phyloP scores from a whole-genome alignment of 1,140 invertebrate genomes.

The Antheraea pernyi region DNA sequence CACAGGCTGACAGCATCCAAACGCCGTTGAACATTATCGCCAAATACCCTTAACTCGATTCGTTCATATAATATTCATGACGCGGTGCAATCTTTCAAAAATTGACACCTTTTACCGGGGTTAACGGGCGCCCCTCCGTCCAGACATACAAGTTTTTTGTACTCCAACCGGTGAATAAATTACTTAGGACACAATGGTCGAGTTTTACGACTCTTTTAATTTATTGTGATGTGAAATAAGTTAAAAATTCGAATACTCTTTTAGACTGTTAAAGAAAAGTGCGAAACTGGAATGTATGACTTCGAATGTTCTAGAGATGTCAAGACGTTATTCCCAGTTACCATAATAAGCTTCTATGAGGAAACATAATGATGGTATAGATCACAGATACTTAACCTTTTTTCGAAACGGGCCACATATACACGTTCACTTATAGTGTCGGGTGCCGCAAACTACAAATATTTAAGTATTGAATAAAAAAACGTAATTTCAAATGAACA shows the following conservation, averaged over 20 bases:
- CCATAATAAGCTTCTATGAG: not conserved
- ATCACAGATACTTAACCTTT: too few species aligned
- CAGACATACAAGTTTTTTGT: constrained; percentile 71
- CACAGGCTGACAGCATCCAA: constrained; percentile 75
- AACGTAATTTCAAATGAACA: too few species aligned
- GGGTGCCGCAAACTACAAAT: too few species aligned
- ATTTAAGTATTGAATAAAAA: too few species aligned
- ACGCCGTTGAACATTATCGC: constrained; percentile 73
- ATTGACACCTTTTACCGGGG: constrained; percentile 73
- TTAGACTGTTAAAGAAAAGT: not conserved
- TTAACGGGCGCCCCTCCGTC: constrained; percentile 42
- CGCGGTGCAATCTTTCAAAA: constrained; percentile 76
- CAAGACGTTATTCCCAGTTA: not conserved
- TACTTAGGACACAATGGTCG: constrained; percentile 38
- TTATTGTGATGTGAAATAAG: not conserved
- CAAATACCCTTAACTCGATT: constrained; percentile 76
- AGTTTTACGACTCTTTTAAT: constrained; percentile 34
- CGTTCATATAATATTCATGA: constrained; percentile 79
- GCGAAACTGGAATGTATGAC: not conserved
- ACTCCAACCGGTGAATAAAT: constrained; percentile 70
- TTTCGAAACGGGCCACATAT: too few species aligned
- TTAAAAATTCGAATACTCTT: not conserved
- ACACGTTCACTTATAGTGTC: too few species aligned
- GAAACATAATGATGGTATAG: not conserved
- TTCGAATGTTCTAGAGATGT: too few species aligned